Evolutionary conservation across 2,888 invertebrate species (phyloP).

Genomic region (Scaptomyza parva): DNA sequence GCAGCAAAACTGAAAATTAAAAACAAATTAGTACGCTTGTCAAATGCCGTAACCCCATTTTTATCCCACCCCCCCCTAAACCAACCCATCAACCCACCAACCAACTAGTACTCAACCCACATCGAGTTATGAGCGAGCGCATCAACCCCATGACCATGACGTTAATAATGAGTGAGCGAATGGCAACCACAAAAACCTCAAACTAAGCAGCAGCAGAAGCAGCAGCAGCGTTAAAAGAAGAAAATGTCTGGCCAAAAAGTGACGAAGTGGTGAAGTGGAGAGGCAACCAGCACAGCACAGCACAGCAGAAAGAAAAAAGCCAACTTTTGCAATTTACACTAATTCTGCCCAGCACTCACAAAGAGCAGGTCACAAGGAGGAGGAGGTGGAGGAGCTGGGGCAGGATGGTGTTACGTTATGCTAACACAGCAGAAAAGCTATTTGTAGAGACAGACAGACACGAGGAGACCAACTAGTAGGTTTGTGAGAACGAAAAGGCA

Average conservation of each 20-base stretch:
- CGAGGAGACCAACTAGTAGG: background rate
- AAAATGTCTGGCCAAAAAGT: constrained; percentile 18
- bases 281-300: too few species aligned
- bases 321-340: constrained; percentile 65
- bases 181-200: constrained; percentile 42
- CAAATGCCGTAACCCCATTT: constrained; percentile 29
- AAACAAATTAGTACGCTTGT: constrained; percentile 66
- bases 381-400: background rate
- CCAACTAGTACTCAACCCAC: background rate
- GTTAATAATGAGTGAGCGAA: constrained; percentile 60
- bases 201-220: constrained; percentile 33
- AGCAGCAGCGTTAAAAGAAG: too few species aligned
- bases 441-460: constrained; percentile 4
- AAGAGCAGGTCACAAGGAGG: background rate
- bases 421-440: constrained; percentile 33
- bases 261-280: too few species aligned
- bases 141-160: constrained; percentile 47
- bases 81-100: rapidly evolving
- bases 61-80: background rate
- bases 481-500: background rate
- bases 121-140: constrained; percentile 38
- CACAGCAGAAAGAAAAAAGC: constrained; percentile 7
- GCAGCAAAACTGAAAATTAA: constrained; percentile 63
- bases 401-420: constrained; percentile 23
- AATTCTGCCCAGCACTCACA: constrained; percentile 44